Conservation (phyloP, 2,113 vertebrate genomes). For the Thalassarche chlororhynchos region DNA sequence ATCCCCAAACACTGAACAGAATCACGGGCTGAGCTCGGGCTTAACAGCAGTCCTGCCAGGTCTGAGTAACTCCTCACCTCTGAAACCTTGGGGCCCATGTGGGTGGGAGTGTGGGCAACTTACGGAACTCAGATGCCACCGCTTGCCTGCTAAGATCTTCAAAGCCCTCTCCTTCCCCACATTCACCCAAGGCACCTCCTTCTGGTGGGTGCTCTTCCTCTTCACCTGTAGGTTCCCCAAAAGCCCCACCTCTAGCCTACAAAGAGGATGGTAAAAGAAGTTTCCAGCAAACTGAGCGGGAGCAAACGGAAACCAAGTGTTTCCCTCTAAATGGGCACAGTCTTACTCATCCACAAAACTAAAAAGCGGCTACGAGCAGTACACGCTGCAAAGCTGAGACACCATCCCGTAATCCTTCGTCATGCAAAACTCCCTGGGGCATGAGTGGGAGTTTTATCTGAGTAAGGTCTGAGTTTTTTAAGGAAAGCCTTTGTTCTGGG, state of each 20-base stretch:
- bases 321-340: neutral
- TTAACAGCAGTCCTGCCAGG: neutral
- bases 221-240: neutral
- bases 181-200: neutral
- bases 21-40: rapidly evolving
- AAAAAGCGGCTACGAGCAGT: neutral
- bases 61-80: neutral
- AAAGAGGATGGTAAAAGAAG: neutral
- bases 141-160: neutral
- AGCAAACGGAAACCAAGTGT: neutral
- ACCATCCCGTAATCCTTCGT: conserved; percentile 19
- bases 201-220: neutral
- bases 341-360: conserved; percentile 5
- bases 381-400: neutral
- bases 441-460: conserved; percentile 48
- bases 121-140: neutral
- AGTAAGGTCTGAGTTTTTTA: conserved; percentile 21
- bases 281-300: neutral
- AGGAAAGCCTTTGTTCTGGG: conserved; percentile 44
- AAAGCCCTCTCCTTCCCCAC: neutral
- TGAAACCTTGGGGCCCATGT: neutral
- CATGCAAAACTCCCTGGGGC: conserved; percentile 52
- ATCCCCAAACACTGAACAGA: neutral
- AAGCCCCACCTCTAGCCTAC: neutral
- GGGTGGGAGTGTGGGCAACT: neutral